Conservation (phyloP, 2,888 invertebrate species). For the Orchesellides sinensis region DNA sequence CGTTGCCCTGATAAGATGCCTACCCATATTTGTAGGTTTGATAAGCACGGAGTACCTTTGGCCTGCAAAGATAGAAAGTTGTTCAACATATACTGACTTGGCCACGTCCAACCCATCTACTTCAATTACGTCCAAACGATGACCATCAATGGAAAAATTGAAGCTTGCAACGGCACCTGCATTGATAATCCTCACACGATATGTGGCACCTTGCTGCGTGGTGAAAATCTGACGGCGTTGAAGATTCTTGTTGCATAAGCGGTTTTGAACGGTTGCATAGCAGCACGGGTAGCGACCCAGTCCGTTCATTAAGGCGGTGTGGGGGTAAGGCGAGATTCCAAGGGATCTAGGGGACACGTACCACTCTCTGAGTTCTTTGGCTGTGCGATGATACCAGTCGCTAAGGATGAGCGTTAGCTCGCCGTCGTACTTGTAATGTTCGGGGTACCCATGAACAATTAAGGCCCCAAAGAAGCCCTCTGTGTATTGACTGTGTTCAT, state of each 20-base stretch:
- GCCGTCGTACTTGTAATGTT: constrained; percentile 17
- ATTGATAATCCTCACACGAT: constrained; percentile 55
- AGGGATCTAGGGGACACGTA: not conserved
- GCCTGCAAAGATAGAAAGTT: constrained; percentile 4
- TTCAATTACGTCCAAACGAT: constrained; percentile 31
- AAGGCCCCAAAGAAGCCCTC: constrained; percentile 68
- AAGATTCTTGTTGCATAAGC: not conserved
- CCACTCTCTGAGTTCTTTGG: not conserved
- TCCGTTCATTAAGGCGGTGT: constrained; percentile 37
- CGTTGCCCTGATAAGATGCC: constrained; percentile 59
- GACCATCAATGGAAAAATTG: constrained; percentile 49
- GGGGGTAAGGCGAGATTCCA: constrained; percentile 37
- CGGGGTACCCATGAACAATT: constrained; percentile 28
- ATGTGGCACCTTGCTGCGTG: not conserved
- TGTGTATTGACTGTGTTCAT: constrained; percentile 65
- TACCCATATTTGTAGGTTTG: not conserved
- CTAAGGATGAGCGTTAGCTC: constrained; percentile 17
- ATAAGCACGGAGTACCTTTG: constrained; percentile 52
- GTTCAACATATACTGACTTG: not conserved
- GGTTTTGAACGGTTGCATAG: not conserved
- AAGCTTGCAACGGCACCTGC: not conserved
- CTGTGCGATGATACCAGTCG: constrained; percentile 22
- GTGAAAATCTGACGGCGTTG: not conserved
- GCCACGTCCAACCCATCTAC: constrained; percentile 45
- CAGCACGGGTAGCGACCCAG: not conserved